Evolutionary conservation across 2,113 vertebrate genomes (phyloP).

Genomic region (Cacatua alba): DNA sequence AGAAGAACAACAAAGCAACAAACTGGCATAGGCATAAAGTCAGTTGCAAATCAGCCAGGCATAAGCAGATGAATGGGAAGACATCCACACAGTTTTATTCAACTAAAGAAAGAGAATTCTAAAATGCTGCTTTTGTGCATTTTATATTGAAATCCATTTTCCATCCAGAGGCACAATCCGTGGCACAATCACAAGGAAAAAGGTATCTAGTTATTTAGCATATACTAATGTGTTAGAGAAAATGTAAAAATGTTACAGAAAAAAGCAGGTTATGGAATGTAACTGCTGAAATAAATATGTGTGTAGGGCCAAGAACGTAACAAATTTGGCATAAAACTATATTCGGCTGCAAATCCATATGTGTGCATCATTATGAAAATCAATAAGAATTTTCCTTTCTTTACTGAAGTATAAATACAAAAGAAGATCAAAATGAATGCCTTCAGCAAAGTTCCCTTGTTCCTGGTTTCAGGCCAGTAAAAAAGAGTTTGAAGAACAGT

Average conservation of each 20-base stretch:
- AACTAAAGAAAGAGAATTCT: background rate
- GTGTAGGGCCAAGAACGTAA: background rate
- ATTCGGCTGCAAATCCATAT: background rate
- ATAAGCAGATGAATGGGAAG: background rate
- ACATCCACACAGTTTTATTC: background rate
- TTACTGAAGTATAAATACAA: background rate
- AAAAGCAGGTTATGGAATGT: background rate
- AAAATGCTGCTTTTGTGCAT: background rate
- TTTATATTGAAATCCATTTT: background rate
- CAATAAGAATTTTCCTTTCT: constrained; percentile 1
- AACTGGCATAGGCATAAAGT: background rate
- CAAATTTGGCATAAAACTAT: background rate
- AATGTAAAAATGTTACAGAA: background rate
- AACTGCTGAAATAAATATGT: background rate
- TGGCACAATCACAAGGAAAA: background rate
- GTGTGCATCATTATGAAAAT: background rate
- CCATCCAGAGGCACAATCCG: background rate
- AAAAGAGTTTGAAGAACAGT: constrained; percentile 25
- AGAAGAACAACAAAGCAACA: background rate
- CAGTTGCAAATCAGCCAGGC: background rate
- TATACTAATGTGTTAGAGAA: background rate
- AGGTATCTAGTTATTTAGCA: background rate
- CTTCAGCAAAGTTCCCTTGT: background rate
- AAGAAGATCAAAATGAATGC: constrained; percentile 9
- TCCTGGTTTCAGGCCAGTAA: background rate